These are phyloP conservation scores for Poicephalus gulielmi DNA, from an alignment of 2,113 vertebrate species.

Conservation along the genomic window DNA sequence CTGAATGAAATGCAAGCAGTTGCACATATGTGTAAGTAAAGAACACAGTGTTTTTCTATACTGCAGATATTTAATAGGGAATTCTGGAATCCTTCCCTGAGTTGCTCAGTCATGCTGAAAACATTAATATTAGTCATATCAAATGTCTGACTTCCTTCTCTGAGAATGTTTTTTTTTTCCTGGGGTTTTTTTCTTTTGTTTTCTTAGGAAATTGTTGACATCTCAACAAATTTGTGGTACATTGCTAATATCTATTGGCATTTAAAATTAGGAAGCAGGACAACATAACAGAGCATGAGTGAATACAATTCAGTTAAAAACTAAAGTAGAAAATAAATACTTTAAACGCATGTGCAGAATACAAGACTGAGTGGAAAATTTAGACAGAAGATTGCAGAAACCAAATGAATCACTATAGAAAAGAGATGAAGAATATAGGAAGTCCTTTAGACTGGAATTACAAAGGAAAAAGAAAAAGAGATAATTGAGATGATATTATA, in stretches of 20 bases:
- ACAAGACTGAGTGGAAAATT: neutral
- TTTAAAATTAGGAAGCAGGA: constrained; percentile 13
- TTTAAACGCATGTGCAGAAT: neutral
- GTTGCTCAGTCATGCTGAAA: neutral
- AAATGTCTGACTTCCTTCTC: neutral
- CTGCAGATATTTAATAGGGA: neutral
- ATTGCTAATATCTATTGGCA: neutral
- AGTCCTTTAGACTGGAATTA: neutral
- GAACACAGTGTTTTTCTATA: neutral
- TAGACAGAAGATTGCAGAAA: neutral
- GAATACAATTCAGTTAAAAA: neutral
- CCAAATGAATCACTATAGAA: neutral
- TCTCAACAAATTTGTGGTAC: neutral
- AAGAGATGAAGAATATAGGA: neutral
- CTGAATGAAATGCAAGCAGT: neutral
- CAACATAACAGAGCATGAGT: neutral
- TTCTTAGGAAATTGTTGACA: neutral
- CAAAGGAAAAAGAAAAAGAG: neutral
- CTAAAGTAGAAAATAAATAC: neutral
- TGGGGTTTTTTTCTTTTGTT: neutral
- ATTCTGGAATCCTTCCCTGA: neutral
- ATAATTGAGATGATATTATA: neutral
- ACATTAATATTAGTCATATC: neutral
- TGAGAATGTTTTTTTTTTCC: neutral
- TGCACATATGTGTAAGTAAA: neutral